Base-by-base conservation (phyloP, 2,888 invertebrate species). In the Mechanitis mazaeus region DNA sequence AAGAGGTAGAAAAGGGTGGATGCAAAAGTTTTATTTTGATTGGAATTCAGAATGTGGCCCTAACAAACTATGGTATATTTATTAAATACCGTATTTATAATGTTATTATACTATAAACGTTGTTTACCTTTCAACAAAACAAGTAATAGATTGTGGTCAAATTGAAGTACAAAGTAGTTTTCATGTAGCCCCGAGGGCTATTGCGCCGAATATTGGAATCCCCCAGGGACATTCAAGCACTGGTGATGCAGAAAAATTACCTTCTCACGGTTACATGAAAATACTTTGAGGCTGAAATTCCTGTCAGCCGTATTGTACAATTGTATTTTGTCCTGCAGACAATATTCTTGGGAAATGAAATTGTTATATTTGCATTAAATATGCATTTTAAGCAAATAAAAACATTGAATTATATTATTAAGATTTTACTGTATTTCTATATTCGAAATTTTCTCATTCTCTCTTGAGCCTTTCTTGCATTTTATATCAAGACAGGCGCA, bases 241-340 rank as follows among this genome's bases (percentile, higher is more conserved):
- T 53, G 59, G 59, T 45, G 20, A 57, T 59, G 56, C 58, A 42
- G 45, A 60, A 55, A 65, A 63, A 63, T 65, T 63, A 60, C 65
- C 55, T 53, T 60, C 58, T 60, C 58, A 60, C 54, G 56, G 60
- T 58, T 55, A 56, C 53, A 62, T 55, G 45, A 55, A 54, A 63
- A 60, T 60, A 60, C 58, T 60, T 58, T 58, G 33, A 56, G 53
- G 57, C 54, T 20, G 20, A 20, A 20, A 20, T 20, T 20, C 20
- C 20, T 20, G 20, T 20, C 20, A 20, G 20, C 20, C 20, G 20
- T 20, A 20, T 20, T 20, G 20, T 20, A 20, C 20, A 20, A 20
- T 20, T 20, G 20, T 20, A 20, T 20, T 20, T 20, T 20, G 20
- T 20, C 0, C 20, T 20, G 20, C 20, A 20, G 20, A 20, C 20